A percentile compares a stretch with the other conserved stretches of the same genome.
phyloP scores from a whole-genome alignment of 2,113 vertebrate species.

The Poecilia latipinna region DNA sequence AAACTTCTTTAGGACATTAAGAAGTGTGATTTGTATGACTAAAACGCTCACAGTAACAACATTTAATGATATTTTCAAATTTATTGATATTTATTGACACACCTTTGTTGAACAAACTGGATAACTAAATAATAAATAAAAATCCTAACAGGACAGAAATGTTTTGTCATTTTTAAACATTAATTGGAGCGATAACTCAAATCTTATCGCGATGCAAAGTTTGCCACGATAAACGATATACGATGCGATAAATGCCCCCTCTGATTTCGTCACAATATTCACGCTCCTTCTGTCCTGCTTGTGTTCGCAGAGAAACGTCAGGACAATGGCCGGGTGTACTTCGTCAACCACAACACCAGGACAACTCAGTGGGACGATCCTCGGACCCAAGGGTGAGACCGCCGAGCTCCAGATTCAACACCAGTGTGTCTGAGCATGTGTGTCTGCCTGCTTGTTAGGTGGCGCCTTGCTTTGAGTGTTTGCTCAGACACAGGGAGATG shows the following conservation, averaged over 20 bases:
- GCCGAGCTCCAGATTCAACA: neutral
- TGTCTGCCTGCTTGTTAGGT: conserved; percentile 30
- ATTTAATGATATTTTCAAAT: too few species aligned
- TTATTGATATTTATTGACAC: too few species aligned
- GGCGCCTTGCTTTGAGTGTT: conserved; percentile 40
- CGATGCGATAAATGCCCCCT: neutral
- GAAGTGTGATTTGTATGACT: too few species aligned
- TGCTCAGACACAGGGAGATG: conserved; percentile 19
- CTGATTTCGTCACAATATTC: neutral
- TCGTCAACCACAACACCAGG: conserved; percentile 98
- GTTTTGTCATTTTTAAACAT: too few species aligned
- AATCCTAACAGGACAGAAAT: too few species aligned
- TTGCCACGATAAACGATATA: too few species aligned
- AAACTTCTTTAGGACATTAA: too few species aligned
- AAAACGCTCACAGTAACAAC: too few species aligned
- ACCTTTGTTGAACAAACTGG: too few species aligned
- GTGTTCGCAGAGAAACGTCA: conserved; percentile 91
- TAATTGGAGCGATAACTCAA: too few species aligned
- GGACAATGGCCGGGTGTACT: conserved; percentile 97
- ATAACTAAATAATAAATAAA: too few species aligned
- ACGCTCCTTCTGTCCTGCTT: neutral
- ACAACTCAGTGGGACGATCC: conserved; percentile 99
- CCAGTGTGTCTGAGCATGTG: conserved; percentile 4
- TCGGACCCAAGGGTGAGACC: conserved; percentile 94
- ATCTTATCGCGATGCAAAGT: too few species aligned